Percentiles rank a stretch among this genome's conserved stretches.
Evolutionary conservation across 2,113 vertebrate genomes (phyloP).

Genomic region (Pelusios castaneus): DNA sequence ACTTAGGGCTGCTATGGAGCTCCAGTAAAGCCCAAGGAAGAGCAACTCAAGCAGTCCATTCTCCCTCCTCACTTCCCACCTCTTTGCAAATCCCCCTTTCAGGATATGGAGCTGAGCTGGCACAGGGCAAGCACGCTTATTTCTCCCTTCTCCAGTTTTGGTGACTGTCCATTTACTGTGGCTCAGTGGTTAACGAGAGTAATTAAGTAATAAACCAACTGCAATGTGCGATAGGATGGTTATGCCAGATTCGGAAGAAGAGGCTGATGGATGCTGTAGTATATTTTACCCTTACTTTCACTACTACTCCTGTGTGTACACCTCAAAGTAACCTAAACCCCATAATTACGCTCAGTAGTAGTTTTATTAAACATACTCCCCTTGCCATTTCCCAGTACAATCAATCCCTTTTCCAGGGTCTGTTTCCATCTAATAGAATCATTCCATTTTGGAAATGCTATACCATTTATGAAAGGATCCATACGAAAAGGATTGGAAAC

Average conservation of each 20-base stretch:
- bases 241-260: neutral
- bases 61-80: neutral
- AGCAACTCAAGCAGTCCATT: neutral
- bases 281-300: neutral
- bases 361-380: neutral
- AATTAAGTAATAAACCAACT: neutral
- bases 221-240: neutral
- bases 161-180: neutral
- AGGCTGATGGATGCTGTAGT: rapidly evolving
- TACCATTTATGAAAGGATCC: neutral
- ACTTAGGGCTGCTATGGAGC: neutral
- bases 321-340: neutral
- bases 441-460: neutral
- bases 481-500: neutral
- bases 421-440: neutral
- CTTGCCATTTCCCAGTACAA: neutral
- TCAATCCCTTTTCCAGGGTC: neutral
- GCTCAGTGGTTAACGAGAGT: neutral
- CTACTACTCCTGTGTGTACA: neutral
- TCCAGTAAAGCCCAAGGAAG: neutral
- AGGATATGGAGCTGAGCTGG: neutral
- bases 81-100: neutral
- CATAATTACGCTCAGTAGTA: neutral
- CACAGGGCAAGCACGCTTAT: neutral
- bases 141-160: neutral